Base-by-base conservation (phyloP, 1,140 invertebrate species). In the Papilio dardanus region DNA sequence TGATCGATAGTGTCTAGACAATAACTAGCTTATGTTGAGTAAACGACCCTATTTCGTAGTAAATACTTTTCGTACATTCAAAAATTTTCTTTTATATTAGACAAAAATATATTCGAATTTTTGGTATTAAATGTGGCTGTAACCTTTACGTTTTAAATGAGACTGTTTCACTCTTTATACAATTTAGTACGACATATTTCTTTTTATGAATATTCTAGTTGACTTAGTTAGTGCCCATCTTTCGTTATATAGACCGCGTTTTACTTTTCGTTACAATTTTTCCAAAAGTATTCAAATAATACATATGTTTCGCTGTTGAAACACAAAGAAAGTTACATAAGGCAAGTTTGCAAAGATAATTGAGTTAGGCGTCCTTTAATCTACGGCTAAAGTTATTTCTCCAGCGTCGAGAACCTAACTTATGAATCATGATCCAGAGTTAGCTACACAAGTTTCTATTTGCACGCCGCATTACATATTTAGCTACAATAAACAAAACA, bases 401-500 rank as follows among this genome's bases (percentile, higher is more conserved):
- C 68, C 40, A 58, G 21, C 19, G n/a, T 8, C 33, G 31, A 50
- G n/a, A 30, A 31, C 30, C 19, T 3, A 69, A 37, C n/a, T 54
- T 31, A 54, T 73, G 46, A 73, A 58, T 73, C 71, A 73, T 58
- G 46, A 54, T 58, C 30, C 46, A 19, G 46, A 21, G 14, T 50
- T 73, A 14, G 71, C 71, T 71, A 71, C 42, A 73, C 71, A 73
- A 73, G 46, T 73, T 73, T 73, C 71, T 73, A 54, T 73, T 73
- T 73, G 46, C 30, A 33, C 24, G 21, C 71, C 46, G 71, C 71
- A 73, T 73, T 73, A 73, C 35, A 73, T 73, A 73, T 73, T 73
- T 46, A 54, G 71, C 42, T 54, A 73, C 40, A 46, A 71, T 71
- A 71, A 71, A 71, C 68, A 71, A 71, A 71, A 71, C 71, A 54